phyloP scores from a whole-genome alignment of 2,797 vertebrate genomes.

The Sylvilagus floridanus region DNA sequence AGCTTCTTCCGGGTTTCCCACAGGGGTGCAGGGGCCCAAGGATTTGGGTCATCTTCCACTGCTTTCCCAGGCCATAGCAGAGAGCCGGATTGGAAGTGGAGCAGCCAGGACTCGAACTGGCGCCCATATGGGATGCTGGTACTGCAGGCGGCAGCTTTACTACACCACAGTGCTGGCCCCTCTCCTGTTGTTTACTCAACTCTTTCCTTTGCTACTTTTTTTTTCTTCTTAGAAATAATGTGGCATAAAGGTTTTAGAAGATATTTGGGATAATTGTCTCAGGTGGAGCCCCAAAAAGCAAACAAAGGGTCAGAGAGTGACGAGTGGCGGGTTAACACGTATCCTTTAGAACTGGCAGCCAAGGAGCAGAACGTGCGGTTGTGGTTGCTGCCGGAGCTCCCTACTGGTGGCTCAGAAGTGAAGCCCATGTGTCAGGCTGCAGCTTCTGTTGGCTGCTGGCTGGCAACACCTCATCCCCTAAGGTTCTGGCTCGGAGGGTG shows the following conservation, averaged over 20 bases:
- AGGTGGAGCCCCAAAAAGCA: background rate
- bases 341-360: background rate
- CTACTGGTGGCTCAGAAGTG: background rate
- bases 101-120: no score
- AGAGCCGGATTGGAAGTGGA: no score
- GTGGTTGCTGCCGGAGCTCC: background rate
- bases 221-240: background rate
- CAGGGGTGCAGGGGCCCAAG: no score
- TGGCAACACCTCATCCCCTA: background rate
- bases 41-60: no score
- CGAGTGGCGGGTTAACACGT: background rate
- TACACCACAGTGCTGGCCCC: no score
- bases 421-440: background rate
- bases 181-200: background rate
- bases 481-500: background rate
- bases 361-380: background rate
- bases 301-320: background rate
- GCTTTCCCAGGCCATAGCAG: no score
- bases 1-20: no score
- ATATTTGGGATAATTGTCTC: slow-evolving; percentile 21
- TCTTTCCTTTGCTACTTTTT: background rate
- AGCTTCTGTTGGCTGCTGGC: background rate
- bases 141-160: no score
- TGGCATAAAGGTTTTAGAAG: background rate
- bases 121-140: no score